Base-by-base conservation (phyloP, 2,888 invertebrate species). In the Mythimna lalbum region DNA sequence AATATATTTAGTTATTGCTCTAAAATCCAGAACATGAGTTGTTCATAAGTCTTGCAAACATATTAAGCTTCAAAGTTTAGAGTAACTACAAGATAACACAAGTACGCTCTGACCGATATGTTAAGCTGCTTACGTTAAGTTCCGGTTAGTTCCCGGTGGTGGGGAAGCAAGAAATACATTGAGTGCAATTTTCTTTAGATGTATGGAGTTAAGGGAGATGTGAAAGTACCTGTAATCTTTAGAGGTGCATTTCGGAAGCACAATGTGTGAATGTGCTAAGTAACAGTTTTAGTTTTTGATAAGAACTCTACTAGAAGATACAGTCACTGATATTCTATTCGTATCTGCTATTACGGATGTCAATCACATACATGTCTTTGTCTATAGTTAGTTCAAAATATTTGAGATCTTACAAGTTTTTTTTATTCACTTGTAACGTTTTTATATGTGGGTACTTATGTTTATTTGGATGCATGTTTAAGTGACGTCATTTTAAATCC, bases 71-170 rank as follows among this genome's bases (percentile, higher is more conserved):
- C 36, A 52, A 69, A 60, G 77, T 64, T 61, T 76, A 61, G 21
- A 49, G 61, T 39, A 47, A 78, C 47, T 64, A 59, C 27, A 53
- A 39, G 57, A 59, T 68, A 68, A 78, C 56, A 72, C 49, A 64
- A 78, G 82, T 33, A 36, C n/a, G 64, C 21, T n/a, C 52, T 50
- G 70, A 59, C 66, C 56, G 62, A 72, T 56, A 31, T 80, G 59
- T 60, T 72, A 77, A 81, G 78, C 64, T 52, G 64, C 81, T 81
- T 79, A 81, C 52, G 63, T 71, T 49, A 33, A 64, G 61, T 76
- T 80, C 43, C 31, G 39, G 5, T 36, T 23, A 49, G 66, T 63
- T 81, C n/a, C 33, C 19, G 12, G 23, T 36, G 33, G 21, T 27
- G 23, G 33, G 65, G 33, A 62, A 55, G 36, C 39, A 65, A 67